Evolutionary conservation across 2,797 vertebrate species (phyloP).

Genomic region (Hippopotamyrus pictus): DNA sequence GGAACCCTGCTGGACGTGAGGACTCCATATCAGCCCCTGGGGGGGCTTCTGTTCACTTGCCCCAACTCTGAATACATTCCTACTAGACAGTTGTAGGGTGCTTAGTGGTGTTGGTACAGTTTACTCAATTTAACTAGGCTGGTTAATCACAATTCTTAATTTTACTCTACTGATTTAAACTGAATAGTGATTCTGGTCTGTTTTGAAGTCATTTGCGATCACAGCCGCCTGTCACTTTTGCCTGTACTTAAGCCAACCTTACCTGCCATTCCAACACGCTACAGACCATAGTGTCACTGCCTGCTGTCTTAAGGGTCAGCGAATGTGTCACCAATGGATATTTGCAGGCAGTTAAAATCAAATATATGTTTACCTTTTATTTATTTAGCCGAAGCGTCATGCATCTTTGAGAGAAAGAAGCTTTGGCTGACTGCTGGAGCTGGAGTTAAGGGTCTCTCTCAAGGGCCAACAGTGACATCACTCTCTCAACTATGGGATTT

Average conservation of each 20-base stretch:
- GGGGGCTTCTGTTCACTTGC: not conserved
- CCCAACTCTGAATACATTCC: not conserved
- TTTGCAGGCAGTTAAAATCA: not conserved
- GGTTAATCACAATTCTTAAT: not conserved
- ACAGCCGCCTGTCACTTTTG: not conserved
- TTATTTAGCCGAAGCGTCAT: not conserved
- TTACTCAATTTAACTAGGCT: not conserved
- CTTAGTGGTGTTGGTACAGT: not conserved
- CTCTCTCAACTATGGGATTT: not conserved
- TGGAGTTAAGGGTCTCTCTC: not conserved
- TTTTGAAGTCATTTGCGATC: not conserved
- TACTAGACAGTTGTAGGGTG: not conserved
- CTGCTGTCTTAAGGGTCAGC: not conserved
- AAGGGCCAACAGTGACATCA: not conserved
- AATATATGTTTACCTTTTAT: not conserved
- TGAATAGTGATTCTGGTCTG: not conserved
- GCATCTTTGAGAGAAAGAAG: not conserved
- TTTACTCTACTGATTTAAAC: not conserved
- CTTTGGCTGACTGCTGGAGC: not conserved
- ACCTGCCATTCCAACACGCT: not conserved
- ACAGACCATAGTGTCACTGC: not conserved
- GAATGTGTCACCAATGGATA: not conserved
- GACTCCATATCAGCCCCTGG: not conserved
- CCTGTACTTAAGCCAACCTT: not conserved
- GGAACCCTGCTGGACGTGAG: not conserved